A percentile compares a stretch with the other conserved stretches of the same genome.
Conservation (phyloP, 1,140 invertebrate genomes). For the Cyclina sinensis region DNA sequence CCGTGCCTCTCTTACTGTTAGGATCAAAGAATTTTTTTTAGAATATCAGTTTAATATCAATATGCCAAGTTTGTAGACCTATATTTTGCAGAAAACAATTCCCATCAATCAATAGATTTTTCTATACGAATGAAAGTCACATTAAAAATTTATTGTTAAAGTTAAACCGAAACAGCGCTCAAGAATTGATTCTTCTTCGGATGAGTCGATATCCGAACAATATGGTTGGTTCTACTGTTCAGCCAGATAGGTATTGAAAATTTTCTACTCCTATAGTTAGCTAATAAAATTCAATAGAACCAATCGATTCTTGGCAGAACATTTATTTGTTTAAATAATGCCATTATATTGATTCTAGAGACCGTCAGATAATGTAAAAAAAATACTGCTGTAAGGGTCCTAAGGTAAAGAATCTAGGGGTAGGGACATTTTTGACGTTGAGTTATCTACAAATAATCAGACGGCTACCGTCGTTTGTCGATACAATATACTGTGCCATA, state of each 20-base stretch:
- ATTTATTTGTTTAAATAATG: slow-evolving; percentile 34
- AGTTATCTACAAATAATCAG: too few relatives aligned
- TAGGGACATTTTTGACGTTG: too few relatives aligned
- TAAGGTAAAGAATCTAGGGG: too few relatives aligned
- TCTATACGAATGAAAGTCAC: slow-evolving; percentile 22
- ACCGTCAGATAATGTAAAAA: not conserved
- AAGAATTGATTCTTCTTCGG: not conserved
- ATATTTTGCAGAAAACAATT: slow-evolving; percentile 16
- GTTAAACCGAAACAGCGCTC: slow-evolving; percentile 5
- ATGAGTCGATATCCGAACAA: not conserved
- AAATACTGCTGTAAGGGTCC: not conserved
- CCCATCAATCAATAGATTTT: slow-evolving; percentile 11
- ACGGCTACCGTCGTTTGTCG: too few relatives aligned
- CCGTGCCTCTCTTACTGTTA: too few relatives aligned
- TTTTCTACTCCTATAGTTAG: not conserved
- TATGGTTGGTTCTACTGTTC: not conserved
- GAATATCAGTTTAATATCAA: not conserved
- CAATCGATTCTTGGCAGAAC: not conserved
- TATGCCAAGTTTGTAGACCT: not conserved
- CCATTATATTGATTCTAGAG: not conserved
- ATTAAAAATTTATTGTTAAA: slow-evolving; percentile 50
- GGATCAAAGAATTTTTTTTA: too few relatives aligned
- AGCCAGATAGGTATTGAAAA: not conserved
- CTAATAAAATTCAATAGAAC: slow-evolving; percentile 32
- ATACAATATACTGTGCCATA: too few relatives aligned